Evolutionary conservation across 1,140 invertebrate species (phyloP).

Genomic region (Rhynchophorus ferrugineus): DNA sequence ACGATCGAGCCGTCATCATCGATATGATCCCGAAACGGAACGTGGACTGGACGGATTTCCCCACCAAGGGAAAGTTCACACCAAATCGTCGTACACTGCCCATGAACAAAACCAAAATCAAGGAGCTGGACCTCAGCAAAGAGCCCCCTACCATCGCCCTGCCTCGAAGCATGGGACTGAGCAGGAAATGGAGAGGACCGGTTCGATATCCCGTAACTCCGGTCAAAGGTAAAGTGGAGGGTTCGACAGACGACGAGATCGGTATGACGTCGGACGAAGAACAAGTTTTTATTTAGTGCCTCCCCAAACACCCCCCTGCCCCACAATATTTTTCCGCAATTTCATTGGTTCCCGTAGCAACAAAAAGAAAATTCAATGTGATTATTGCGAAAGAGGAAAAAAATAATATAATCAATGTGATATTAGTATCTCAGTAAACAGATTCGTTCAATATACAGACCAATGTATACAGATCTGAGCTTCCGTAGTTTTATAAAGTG

Average conservation of each 20-base stretch:
- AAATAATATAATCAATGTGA: conserved; percentile 2
- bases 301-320: too few relatives aligned
- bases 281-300: conserved; percentile 37
- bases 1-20: conserved; percentile 32
- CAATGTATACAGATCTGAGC: conserved; percentile 5
- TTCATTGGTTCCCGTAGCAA: too few relatives aligned
- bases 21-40: conserved; percentile 35
- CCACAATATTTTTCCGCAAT: too few relatives aligned
- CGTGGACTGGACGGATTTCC: conserved; percentile 14
- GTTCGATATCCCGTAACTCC: conserved; percentile 55
- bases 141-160: conserved; percentile 37
- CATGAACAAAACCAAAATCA: neutral
- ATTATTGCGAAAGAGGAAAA: neutral
- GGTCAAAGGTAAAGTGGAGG: conserved; percentile 28
- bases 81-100: neutral
- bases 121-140: neutral
- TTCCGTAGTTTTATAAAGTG: conserved; percentile 5
- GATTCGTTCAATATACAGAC: conserved; percentile 2
- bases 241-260: conserved; percentile 9
- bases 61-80: neutral
- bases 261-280: conserved; percentile 37
- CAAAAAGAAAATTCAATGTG: too few relatives aligned
- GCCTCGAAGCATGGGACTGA: conserved; percentile 47
- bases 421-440: conserved; percentile 2
- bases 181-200: conserved; percentile 49